These are phyloP conservation scores for Atherix ibis DNA, from an alignment of 2,888 invertebrate species.

Conservation along the genomic window DNA sequence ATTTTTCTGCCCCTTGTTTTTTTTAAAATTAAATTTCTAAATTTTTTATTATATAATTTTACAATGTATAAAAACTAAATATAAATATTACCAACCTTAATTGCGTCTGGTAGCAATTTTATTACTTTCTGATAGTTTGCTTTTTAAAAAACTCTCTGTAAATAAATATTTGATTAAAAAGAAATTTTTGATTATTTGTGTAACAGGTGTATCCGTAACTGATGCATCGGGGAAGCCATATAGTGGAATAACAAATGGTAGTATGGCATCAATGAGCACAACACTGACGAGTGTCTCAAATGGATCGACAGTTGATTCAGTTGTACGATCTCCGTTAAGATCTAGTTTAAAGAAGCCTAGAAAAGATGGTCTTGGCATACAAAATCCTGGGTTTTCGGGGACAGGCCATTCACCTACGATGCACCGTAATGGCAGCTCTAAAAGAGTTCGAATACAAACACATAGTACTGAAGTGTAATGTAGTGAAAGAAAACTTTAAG, in stretches of 20 bases:
- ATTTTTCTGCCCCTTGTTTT: too few relatives aligned
- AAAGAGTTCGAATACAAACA: slow-evolving; percentile 82
- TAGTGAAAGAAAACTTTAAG: too few relatives aligned
- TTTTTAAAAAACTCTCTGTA: too few relatives aligned
- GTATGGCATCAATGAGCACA: slow-evolving; percentile 57
- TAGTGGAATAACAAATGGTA: slow-evolving; percentile 44
- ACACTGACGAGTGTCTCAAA: slow-evolving; percentile 49
- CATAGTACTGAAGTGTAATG: slow-evolving; percentile 83
- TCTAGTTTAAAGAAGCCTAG: slow-evolving; percentile 74
- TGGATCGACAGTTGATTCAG: slow-evolving; percentile 32
- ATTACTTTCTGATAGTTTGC: too few relatives aligned
- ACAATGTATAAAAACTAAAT: too few relatives aligned
- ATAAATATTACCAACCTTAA: too few relatives aligned
- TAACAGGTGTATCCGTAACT: slow-evolving; percentile 63
- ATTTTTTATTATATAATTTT: too few relatives aligned
- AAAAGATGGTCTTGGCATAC: slow-evolving; percentile 59
- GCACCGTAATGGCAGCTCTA: slow-evolving; percentile 71
- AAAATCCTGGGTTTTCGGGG: slow-evolving; percentile 56
- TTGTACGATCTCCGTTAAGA: slow-evolving; percentile 48
- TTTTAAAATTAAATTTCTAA: too few relatives aligned
- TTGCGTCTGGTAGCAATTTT: too few relatives aligned
- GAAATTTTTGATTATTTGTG: too few relatives aligned
- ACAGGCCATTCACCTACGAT: slow-evolving; percentile 72
- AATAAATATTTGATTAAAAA: too few relatives aligned
- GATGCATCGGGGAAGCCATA: slow-evolving; percentile 78